These are phyloP conservation scores for Xiphorhynchus erythropygius DNA, from an alignment of 2,797 vertebrate genomes.

Conservation along the genomic window DNA sequence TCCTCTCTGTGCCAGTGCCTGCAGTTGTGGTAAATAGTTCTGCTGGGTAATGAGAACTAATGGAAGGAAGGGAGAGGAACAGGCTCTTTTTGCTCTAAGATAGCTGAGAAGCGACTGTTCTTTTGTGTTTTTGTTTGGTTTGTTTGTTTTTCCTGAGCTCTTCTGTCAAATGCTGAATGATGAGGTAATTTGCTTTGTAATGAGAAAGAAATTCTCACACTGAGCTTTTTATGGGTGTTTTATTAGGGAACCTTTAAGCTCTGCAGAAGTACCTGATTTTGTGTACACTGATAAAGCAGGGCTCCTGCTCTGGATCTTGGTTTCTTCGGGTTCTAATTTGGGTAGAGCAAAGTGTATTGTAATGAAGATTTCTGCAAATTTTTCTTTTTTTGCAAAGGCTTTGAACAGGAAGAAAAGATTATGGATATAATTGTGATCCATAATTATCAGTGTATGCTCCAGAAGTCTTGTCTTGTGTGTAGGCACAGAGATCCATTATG, in stretches of 20 bases:
- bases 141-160: not conserved
- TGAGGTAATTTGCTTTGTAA: conserved; percentile 13
- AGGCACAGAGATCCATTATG: conserved; percentile 29
- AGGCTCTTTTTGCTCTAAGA: not conserved
- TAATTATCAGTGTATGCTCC: conserved; percentile 19
- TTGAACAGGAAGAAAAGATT: not conserved
- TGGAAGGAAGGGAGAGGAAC: not conserved
- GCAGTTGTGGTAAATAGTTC: not conserved
- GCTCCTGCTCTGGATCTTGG: not conserved
- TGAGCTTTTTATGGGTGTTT: not conserved
- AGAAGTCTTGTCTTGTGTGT: not conserved
- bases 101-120: not conserved
- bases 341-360: not conserved
- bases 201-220: not conserved
- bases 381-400: not conserved
- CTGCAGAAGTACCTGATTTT: not conserved
- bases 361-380: not conserved
- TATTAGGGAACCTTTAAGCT: not conserved
- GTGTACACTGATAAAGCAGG: not conserved
- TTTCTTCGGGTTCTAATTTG: not conserved
- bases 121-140: not conserved
- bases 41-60: not conserved
- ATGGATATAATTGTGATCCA: conserved; percentile 4
- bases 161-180: not conserved
- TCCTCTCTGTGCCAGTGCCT: not conserved